These are phyloP conservation scores for Motacilla alba DNA, from an alignment of 2,113 vertebrate species.

Conservation along the genomic window DNA sequence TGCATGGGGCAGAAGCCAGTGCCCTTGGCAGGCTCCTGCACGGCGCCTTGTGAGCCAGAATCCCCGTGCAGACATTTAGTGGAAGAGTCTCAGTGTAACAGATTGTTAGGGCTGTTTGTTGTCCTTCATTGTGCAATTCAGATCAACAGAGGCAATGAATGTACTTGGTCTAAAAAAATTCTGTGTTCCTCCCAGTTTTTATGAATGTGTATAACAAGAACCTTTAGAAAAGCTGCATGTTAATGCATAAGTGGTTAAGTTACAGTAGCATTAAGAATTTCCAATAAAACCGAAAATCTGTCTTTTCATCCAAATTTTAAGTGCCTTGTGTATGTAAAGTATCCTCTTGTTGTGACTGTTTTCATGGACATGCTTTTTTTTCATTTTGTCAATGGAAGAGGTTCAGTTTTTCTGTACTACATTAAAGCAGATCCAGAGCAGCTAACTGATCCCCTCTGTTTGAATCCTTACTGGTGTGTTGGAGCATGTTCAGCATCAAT, in stretches of 20 bases:
- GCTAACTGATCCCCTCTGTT: background rate
- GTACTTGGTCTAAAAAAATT: background rate
- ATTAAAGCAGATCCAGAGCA: background rate
- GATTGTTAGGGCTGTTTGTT: background rate
- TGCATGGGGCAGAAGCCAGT: background rate
- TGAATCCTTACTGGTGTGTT: background rate
- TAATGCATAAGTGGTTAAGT: background rate
- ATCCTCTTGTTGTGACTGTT: background rate
- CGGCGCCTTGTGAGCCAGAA: accelerated
- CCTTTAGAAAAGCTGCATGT: background rate
- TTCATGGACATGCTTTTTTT: background rate
- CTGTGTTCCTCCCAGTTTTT: background rate
- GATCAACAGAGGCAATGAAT: background rate
- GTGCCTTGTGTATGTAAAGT: background rate
- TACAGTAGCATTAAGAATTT: background rate
- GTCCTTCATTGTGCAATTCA: background rate
- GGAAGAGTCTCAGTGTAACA: background rate
- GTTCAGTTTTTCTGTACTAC: background rate
- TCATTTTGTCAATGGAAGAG: background rate
- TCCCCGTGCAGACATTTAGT: accelerated
- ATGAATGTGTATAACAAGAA: background rate
- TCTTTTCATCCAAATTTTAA: background rate
- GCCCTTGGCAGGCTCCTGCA: background rate
- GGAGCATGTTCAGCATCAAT: background rate
- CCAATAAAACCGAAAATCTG: background rate